Base-by-base conservation (phyloP, 2,797 vertebrate species). In the Lepidocolaptes lacrymiger region DNA sequence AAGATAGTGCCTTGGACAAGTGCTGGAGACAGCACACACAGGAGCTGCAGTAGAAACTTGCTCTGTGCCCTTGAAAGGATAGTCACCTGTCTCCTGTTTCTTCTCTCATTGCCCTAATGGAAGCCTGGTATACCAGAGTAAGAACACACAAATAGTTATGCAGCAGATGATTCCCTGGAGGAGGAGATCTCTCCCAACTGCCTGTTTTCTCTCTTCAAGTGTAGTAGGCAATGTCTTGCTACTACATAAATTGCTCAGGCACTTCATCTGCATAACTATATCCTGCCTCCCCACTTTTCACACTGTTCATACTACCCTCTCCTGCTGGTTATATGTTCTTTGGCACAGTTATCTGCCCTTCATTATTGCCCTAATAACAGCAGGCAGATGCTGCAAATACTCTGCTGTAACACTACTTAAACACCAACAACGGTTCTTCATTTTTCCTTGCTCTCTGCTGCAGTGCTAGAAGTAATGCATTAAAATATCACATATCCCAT, bases 1-100 rank as follows among this genome's bases (percentile, higher is more conserved):
- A 55, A 69, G n/a, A 27, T 58, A 34, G 24, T 34, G 32, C n/a
- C 32, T 44, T 7, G 48, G 32, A 43, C 5, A 37, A 58, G 73
- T 7, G 19, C 46, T 41, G 41, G 28, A 89, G 36, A n/a, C 19
- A 36, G 72, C 27, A 24, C 0, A 0, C 8, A 5, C 22, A n/a
- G 34, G 0, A 39, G 62, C 39, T 74, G 26, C 2, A 41, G 28
- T 20, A 68, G 41, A 75, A 81, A 49, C 27, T 17, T 43, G 16
- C 56, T 54, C 39, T 24, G 48, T 5, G 2, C 10, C 27, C 24
- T 22, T 56, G 36, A 15, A 71, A 62, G 24, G 37, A 43, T 10
- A 54, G 48, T 48, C 52, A 28, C 24, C 52, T 64, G 16, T 15
- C 32, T 85, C 28, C 9, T 16, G 24, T 54, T 54, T 62, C 22